phyloP scores from a whole-genome alignment of 2,797 vertebrate species.

The Nannoperca australis region DNA sequence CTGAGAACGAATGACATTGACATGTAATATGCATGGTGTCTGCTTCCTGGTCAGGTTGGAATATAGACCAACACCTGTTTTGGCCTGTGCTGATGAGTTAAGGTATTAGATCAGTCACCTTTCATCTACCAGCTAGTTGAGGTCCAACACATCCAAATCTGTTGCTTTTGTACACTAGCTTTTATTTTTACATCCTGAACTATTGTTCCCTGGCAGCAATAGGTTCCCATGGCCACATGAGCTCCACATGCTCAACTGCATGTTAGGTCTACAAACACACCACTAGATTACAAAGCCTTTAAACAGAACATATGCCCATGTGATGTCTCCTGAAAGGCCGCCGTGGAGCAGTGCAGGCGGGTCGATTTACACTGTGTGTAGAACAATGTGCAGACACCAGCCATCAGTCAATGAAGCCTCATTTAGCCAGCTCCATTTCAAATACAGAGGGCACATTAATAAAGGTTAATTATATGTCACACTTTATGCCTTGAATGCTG shows the following conservation, averaged over 20 bases:
- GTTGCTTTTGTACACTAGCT: background rate
- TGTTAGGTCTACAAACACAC: constrained; percentile 30
- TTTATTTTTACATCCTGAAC: constrained; percentile 10
- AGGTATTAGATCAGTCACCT: background rate
- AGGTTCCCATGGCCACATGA: constrained; percentile 3
- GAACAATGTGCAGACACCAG: background rate
- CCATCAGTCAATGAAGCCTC: constrained; percentile 2
- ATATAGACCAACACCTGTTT: background rate
- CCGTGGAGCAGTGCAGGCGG: constrained; percentile 16
- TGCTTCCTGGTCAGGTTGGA: background rate
- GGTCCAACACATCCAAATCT: background rate
- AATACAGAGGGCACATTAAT: background rate
- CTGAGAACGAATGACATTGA: background rate
- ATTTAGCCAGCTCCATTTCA: background rate
- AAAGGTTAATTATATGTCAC: background rate
- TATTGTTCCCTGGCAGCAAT: constrained; percentile 14
- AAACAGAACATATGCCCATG: constrained; percentile 21
- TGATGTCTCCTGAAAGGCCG: constrained; percentile 24
- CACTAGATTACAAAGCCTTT: constrained; percentile 35
- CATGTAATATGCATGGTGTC: background rate
- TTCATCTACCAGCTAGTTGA: background rate
- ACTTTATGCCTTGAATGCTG: background rate
- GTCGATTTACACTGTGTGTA: constrained; percentile 17
- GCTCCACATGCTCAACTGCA: constrained; percentile 5
- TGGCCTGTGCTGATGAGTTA: background rate